Conservation (phyloP, 2,113 vertebrate genomes). For the Gambusia holbrooki region DNA sequence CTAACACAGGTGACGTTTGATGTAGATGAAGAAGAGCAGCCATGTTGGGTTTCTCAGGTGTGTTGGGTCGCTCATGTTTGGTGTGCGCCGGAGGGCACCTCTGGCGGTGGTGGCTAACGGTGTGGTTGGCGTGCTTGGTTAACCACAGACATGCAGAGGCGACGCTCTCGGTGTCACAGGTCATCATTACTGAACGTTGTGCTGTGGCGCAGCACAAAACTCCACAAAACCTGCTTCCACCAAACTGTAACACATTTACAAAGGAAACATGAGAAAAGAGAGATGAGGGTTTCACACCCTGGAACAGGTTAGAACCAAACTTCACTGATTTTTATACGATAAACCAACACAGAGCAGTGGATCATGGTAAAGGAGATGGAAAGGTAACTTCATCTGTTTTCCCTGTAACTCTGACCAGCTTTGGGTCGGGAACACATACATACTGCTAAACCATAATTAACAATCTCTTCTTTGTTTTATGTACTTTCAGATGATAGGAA, state of each 20-base stretch:
- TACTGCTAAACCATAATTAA: too few species aligned
- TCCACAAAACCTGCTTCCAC: too few species aligned
- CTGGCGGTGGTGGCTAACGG: constrained; percentile 78
- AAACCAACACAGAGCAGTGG: not conserved
- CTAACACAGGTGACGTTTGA: constrained; percentile 93
- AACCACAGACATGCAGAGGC: constrained; percentile 7
- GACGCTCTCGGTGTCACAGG: constrained; percentile 31
- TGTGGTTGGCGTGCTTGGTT: constrained; percentile 71
- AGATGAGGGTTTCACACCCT: too few species aligned
- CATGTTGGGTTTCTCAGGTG: constrained; percentile 86
- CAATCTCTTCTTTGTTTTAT: too few species aligned
- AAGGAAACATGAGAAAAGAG: too few species aligned
- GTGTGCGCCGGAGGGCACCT: constrained; percentile 65
- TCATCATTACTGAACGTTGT: not conserved
- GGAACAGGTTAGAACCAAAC: too few species aligned
- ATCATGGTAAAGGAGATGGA: not conserved
- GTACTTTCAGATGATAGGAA: too few species aligned
- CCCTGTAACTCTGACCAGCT: too few species aligned
- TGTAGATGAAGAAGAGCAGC: constrained; percentile 90
- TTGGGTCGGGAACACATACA: too few species aligned
- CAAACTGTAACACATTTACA: too few species aligned
- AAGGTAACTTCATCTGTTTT: too few species aligned
- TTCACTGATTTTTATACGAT: not conserved
- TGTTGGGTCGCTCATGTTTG: constrained; percentile 75
- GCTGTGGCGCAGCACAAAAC: too few species aligned